Evolutionary conservation across 2,113 vertebrate genomes (phyloP).

Genomic region (Chauna torquata): DNA sequence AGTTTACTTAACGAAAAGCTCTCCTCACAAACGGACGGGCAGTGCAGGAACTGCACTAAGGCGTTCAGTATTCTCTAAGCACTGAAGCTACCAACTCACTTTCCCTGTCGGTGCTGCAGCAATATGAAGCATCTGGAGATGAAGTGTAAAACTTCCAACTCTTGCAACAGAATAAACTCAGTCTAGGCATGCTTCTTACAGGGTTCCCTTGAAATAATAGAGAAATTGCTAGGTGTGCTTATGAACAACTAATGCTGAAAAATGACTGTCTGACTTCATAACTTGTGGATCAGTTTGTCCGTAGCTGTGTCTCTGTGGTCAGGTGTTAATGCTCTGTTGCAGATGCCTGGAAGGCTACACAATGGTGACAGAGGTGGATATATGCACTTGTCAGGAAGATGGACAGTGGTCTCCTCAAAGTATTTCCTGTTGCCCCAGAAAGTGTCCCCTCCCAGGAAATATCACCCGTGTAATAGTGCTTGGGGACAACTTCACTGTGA

Average conservation of each 20-base stretch:
- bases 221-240: neutral
- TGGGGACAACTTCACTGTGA: constrained; percentile 81
- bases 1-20: neutral
- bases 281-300: neutral
- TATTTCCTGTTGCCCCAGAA: constrained; percentile 82
- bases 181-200: neutral
- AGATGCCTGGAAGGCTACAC: constrained; percentile 93
- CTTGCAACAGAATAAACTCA: neutral
- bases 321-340: constrained; percentile 45
- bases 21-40: neutral
- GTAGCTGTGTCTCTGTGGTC: neutral
- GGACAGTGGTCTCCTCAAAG: constrained; percentile 87
- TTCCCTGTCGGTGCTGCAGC: neutral
- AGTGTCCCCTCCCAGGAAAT: constrained; percentile 82
- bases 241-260: neutral
- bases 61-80: neutral
- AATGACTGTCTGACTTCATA: neutral
- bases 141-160: neutral
- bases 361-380: constrained; percentile 72
- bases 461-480: constrained; percentile 72
- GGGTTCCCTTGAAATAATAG: neutral
- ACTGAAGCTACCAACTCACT: neutral
- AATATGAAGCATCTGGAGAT: neutral
- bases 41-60: neutral
- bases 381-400: constrained; percentile 85